phyloP scores from a whole-genome alignment of 2,888 invertebrate genomes.

The Gandaritis pyraliata region DNA sequence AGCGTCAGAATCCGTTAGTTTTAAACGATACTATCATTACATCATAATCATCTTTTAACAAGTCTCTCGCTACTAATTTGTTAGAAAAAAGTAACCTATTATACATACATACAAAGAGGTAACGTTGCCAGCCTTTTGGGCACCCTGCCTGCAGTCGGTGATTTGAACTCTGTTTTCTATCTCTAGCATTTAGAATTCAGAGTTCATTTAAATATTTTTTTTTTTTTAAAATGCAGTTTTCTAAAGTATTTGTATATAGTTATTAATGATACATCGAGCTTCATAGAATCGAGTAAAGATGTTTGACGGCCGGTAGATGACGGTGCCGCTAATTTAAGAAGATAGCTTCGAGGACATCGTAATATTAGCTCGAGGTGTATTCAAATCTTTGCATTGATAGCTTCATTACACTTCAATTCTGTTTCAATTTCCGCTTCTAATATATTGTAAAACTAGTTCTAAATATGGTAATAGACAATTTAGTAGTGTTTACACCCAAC shows the following conservation, averaged over 20 bases:
- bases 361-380: neutral
- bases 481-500: neutral
- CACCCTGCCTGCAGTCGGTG: too few relatives aligned
- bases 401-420: constrained; percentile 2
- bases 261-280: too few relatives aligned
- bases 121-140: too few relatives aligned
- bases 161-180: too few relatives aligned
- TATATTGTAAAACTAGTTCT: neutral
- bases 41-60: neutral
- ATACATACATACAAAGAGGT: too few relatives aligned
- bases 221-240: too few relatives aligned
- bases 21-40: neutral
- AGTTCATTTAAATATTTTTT: too few relatives aligned
- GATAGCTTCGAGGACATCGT: neutral
- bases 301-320: neutral
- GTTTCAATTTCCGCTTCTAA: constrained; percentile 3
- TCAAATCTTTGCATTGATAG: neutral
- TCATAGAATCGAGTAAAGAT: too few relatives aligned
- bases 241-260: too few relatives aligned
- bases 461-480: neutral
- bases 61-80: too few relatives aligned
- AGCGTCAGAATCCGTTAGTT: neutral
- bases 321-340: neutral
- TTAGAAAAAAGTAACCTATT: too few relatives aligned
- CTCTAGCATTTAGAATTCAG: too few relatives aligned